Base-by-base conservation (phyloP, 2,797 vertebrate genomes). In the Denticeps clupeoides region DNA sequence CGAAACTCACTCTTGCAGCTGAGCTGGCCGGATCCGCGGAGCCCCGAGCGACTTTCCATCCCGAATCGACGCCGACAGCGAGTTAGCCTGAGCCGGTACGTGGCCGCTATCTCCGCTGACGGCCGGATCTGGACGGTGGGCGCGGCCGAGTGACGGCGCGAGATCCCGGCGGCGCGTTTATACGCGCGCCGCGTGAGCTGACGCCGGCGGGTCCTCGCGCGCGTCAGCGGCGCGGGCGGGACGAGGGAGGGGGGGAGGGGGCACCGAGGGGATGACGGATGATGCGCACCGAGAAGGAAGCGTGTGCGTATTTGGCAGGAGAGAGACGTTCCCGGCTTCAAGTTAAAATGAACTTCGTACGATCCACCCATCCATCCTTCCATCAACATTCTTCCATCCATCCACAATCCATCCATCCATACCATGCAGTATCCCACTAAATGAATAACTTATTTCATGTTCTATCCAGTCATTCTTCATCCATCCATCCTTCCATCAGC, bases 81-180 rank as follows among this genome's bases (percentile, higher is more conserved):
- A 87, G 84, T 87, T 87, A 87, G 83, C 78, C 68, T 82, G 71
- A 74, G 73, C 63, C 69, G 55, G 44, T 47, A 63, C 24, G 33
- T 72, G 73, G 75, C 77, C 80, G 80, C 83, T 87, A 85, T 85
- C 83, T 85, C 77, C 77, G 80, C 84, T 80, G 56, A 45, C 45
- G 56, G 65, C 79, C 77, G 73, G 81, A 77, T 77, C 72, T 78
- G 81, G 75, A 38, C 35, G 61, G 62, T 51, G 26, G 62, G 66
- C 72, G 75, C 52, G 51, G 71, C 74, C 79, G 77, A 78, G 68
- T 82, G 79, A 55, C 45, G 29, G 1, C 1, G 42, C 2, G 58
- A 54, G 57, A 51, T 58, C 59, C 60, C 47, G 45, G 32, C 13
- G 27, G 6, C 47, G 1, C n/a, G 1, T 81, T 84, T 85, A 71